Evolutionary conservation across 2,888 invertebrate species (phyloP).

Genomic region (Trissoscelio sp.): DNA sequence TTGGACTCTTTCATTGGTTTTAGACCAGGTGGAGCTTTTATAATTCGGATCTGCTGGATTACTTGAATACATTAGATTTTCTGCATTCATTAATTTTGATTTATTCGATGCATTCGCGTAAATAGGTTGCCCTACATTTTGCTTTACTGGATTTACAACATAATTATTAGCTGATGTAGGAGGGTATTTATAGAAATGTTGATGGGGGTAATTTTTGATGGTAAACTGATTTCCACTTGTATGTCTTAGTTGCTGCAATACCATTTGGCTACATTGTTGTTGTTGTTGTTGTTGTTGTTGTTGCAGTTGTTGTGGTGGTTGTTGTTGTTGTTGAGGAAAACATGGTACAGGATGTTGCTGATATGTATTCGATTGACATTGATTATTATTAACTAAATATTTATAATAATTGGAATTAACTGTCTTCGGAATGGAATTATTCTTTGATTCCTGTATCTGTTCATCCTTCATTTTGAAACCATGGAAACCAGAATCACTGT

Average conservation of each 20-base stretch:
- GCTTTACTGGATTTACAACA: constrained; percentile 78
- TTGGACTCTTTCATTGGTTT: constrained; percentile 74
- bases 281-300: constrained; percentile 55
- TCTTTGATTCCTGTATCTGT: not conserved
- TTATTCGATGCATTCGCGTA: constrained; percentile 96
- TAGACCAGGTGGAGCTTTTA: constrained; percentile 76
- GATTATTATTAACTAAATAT: not conserved
- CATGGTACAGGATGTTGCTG: constrained; percentile 12
- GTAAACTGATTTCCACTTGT: constrained; percentile 74
- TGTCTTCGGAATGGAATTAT: not conserved
- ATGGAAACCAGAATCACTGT: constrained; percentile 83
- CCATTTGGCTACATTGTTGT: constrained; percentile 68
- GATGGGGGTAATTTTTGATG: constrained; percentile 70
- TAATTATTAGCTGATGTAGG: constrained; percentile 65
- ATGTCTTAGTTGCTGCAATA: constrained; percentile 71
- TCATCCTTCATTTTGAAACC: constrained; percentile 81
- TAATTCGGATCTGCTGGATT: constrained; percentile 85
- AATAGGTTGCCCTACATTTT: constrained; percentile 87
- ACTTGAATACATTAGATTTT: constrained; percentile 88
- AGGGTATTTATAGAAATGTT: constrained; percentile 42
- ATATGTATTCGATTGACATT: constrained; percentile 7
- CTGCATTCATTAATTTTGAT: constrained; percentile 89
- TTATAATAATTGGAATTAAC: constrained; percentile 12
- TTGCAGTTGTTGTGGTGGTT: constrained; percentile 44
- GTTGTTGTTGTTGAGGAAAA: constrained; percentile 60